These are phyloP conservation scores for western clawed frog (Xenopus tropicalis) DNA, from an alignment of 2,113 vertebrate species.

Conservation along the genomic window DNA sequence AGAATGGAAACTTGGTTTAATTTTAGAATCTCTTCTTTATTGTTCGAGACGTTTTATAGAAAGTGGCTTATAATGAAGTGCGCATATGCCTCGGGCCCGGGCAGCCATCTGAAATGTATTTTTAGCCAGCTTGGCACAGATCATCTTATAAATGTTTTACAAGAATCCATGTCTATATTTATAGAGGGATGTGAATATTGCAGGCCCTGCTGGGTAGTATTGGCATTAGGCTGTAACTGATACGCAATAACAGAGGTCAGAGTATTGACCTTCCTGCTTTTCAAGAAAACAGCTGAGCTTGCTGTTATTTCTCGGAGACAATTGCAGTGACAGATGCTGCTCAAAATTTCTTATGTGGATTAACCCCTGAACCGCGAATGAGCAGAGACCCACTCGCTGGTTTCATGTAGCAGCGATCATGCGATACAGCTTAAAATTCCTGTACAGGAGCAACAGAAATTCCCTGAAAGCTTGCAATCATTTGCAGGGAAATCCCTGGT, in stretches of 20 bases:
- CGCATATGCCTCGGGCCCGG: not conserved
- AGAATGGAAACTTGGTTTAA: not conserved
- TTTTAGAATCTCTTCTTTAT: not conserved
- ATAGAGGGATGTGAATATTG: slow-evolving; percentile 51
- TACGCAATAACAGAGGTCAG: slow-evolving; percentile 58
- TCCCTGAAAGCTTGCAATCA: not conserved
- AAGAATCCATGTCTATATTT: slow-evolving; percentile 53
- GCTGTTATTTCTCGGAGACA: slow-evolving; percentile 52
- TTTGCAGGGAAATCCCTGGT: not conserved
- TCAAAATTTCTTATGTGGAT: slow-evolving; percentile 44
- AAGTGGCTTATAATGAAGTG: slow-evolving; percentile 8
- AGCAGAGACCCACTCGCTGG: not conserved
- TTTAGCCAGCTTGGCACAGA: slow-evolving; percentile 10
- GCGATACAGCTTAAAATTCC: slow-evolving; percentile 8
- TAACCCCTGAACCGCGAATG: slow-evolving; percentile 12
- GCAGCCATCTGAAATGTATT: not conserved
- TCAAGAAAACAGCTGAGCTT: slow-evolving; percentile 58
- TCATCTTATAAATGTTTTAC: slow-evolving; percentile 43
- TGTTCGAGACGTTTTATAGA: not conserved
- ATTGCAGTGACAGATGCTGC: slow-evolving; percentile 48
- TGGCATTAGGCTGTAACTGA: slow-evolving; percentile 61
- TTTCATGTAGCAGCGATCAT: slow-evolving; percentile 5
- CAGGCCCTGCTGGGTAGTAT: slow-evolving; percentile 49
- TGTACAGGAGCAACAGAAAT: not conserved
- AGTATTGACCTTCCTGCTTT: slow-evolving; percentile 57